These are phyloP conservation scores for Halocaridina rubra DNA, from an alignment of 2,888 invertebrate species.

Conservation along the genomic window DNA sequence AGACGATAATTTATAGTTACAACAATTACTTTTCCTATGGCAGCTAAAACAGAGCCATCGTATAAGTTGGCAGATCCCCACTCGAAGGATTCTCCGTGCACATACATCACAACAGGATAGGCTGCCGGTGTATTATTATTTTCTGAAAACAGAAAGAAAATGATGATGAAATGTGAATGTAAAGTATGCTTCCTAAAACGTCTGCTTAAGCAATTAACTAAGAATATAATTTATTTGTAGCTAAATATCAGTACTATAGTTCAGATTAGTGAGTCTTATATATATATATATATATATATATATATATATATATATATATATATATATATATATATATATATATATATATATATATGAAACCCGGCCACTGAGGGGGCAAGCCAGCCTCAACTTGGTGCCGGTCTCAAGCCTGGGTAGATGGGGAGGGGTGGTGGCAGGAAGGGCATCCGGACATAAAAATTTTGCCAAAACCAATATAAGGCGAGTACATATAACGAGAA, in stretches of 20 bases:
- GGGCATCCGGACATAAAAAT: too few relatives aligned
- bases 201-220: not conserved
- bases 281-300: conserved; percentile 10
- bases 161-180: not conserved
- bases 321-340: not conserved
- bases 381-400: too few relatives aligned
- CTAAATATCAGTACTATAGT: too few relatives aligned
- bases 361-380: too few relatives aligned
- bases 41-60: not conserved
- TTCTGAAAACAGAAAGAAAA: not conserved
- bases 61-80: not conserved
- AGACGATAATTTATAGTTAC: not conserved
- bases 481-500: too few relatives aligned
- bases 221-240: too few relatives aligned
- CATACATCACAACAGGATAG: not conserved
- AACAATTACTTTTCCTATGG: not conserved
- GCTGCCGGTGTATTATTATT: not conserved
- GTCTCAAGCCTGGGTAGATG: too few relatives aligned
- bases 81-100: not conserved
- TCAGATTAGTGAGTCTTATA: not conserved
- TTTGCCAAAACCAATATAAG: too few relatives aligned
- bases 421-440: too few relatives aligned
- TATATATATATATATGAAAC: not conserved
- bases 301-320: not conserved
- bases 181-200: not conserved